Base-by-base conservation (phyloP, 1,140 invertebrate species). In the Drosophila malerkotliana region DNA sequence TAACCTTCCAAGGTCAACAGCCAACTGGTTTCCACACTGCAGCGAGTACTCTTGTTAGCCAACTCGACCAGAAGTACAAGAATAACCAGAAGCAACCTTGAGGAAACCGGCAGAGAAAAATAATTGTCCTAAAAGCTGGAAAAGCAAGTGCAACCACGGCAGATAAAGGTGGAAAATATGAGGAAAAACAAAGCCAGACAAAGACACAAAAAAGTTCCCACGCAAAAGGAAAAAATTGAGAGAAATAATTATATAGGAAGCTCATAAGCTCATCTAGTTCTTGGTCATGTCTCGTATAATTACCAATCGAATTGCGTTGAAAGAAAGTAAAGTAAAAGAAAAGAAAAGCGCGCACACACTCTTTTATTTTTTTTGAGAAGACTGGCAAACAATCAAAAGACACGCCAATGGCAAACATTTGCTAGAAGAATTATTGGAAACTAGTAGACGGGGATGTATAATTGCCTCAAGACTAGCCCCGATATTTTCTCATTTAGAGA, bases 301-400 rank as follows among this genome's bases (percentile, higher is more conserved):
- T 69, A 69, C 32, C 44, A 41, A 69, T 69, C 32, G 66, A 69
- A 69, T 15, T 24, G 37, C 15, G 28, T 6, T 45, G 10, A 49
- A 68, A 69, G 66, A 69, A 69, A 69, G 66, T 69, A 69, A 69
- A 69, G 39, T 64, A 69, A 69, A 69, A 69, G 12, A 68, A 69
- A 69, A 49, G 66, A 69, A 69, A 69, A 69, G 51, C 44, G 66
- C 10, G 14, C 63, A 39, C 48, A 53, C 53, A 28, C 62, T 37
- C 68, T 69, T 69, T 55, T 5, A 4, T 12, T 37, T n/a, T 37
- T 37, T 37, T 37, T 37, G 12, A 68, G 39, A 48, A 69, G n/a
- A 9, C 48, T 7, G 48, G 51, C 41, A 41, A 69, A 69, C 63
- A 69, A 69, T 69, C 32, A 8, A n/a, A 41, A 10, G 14, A 57